Evolutionary conservation across 2,113 vertebrate genomes (phyloP).

Genomic region (Cololabis saira): DNA sequence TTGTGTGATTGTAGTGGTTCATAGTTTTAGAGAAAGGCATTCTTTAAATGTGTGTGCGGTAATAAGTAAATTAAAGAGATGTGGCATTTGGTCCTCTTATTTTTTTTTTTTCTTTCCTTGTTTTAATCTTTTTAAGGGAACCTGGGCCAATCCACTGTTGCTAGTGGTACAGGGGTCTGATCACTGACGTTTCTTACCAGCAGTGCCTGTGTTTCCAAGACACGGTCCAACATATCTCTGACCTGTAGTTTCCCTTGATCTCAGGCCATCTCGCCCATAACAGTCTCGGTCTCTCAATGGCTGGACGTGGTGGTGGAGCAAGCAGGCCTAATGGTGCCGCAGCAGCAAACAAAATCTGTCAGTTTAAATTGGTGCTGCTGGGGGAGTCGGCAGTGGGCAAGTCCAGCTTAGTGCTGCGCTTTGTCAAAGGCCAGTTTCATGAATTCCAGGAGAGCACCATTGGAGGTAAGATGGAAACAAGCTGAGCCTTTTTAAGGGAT

Average conservation of each 20-base stretch:
- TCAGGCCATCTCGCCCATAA: slow-evolving; percentile 15
- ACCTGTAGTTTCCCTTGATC: slow-evolving; percentile 15
- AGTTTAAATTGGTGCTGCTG: slow-evolving; percentile 87
- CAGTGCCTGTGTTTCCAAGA: background rate
- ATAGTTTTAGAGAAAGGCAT: too few relatives aligned
- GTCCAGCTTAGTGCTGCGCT: slow-evolving; percentile 87
- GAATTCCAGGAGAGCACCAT: slow-evolving; percentile 88
- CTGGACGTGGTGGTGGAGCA: slow-evolving; percentile 86
- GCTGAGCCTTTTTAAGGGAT: too few relatives aligned
- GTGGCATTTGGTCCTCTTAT: background rate
- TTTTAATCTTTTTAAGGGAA: background rate
- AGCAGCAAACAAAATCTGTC: slow-evolving; percentile 85
- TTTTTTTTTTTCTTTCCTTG: background rate
- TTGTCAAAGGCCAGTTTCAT: slow-evolving; percentile 88
- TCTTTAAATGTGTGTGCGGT: too few relatives aligned
- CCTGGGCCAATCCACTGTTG: background rate
- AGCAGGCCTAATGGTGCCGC: slow-evolving; percentile 84
- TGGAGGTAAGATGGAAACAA: slow-evolving; percentile 77
- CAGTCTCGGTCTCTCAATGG: slow-evolving; percentile 80
- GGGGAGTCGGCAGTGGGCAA: slow-evolving; percentile 88
- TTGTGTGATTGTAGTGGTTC: too few relatives aligned
- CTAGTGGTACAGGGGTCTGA: background rate
- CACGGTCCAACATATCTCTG: background rate
- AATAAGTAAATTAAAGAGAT: too few relatives aligned
- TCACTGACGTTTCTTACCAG: slow-evolving; percentile 17